phyloP scores from a whole-genome alignment of 2,797 vertebrate species.

The Melanotaenia boesemani region DNA sequence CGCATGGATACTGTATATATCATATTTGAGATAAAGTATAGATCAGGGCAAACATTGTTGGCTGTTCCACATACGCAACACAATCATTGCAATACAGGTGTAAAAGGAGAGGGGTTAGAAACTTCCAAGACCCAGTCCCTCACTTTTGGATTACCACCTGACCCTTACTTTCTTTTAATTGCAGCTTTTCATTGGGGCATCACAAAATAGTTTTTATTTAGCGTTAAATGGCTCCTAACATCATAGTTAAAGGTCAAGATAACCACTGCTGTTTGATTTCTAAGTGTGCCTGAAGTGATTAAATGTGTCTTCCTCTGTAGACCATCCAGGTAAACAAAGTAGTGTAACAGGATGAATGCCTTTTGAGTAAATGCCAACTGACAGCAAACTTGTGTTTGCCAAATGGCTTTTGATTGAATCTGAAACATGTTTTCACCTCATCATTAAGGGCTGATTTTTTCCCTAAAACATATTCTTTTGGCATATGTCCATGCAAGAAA shows the following conservation, averaged over 20 bases:
- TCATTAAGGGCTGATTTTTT: not conserved
- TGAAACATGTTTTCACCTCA: not conserved
- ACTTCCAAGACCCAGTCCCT: no score
- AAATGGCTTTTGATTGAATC: slow-evolving; percentile 3
- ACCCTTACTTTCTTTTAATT: not conserved
- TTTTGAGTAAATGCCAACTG: not conserved
- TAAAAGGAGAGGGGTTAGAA: no score
- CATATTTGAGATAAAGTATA: not conserved
- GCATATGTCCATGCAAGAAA: no score
- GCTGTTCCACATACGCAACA: not conserved
- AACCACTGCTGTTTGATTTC: not conserved
- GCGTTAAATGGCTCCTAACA: not conserved
- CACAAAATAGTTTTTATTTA: not conserved
- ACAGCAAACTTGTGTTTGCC: not conserved
- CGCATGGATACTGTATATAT: not conserved
- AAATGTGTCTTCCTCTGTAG: not conserved
- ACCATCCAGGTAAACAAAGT: not conserved
- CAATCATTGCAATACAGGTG: no score
- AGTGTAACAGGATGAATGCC: not conserved
- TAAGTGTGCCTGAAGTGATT: no score
- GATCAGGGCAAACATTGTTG: not conserved
- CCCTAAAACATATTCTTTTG: no score
- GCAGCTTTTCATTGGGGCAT: not conserved
- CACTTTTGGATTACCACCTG: no score
- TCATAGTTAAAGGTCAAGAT: not conserved